Base-by-base conservation (phyloP, 2,113 vertebrate genomes). In the Oncorhynchus masou region DNA sequence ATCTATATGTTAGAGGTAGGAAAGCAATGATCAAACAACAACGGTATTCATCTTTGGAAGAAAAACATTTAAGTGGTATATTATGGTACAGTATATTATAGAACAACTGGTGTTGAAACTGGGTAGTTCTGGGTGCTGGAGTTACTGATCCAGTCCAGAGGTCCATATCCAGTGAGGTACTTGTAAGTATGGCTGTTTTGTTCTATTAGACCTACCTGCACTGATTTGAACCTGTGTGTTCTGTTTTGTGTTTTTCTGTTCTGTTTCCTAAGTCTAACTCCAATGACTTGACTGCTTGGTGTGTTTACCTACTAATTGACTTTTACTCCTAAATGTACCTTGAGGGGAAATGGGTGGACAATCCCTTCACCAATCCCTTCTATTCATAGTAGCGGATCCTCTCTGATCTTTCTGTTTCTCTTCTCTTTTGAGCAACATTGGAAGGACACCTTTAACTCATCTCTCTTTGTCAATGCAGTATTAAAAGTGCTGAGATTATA, bases 1-100 rank as follows among this genome's bases (percentile, higher is more conserved):
- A 99, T 94, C 94, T 99, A 84, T 99, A 99, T 91, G 98, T 99
- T 92, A 97, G 98, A 99, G 98, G 98, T 99, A 99, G 93, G 98
- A 95, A 54, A 90, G 34, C 31, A 0, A 1, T 73, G 76, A 86
- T 85, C 69, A 8, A 54, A 69, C 77, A 34, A 20, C 73, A 80
- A 86, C 87, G 85, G 79, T 57, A 25, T 20, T 70, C 34, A 15
- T 13, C 45, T n/a, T 48, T 70, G 45, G 68, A 22, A 70, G n/a
- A 11, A 68, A 68, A 20, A 20, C 9, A 45, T 45, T 11, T 3
- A 12, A 45, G 39, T 45, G 39, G 9, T 45, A 45, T 45, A 45
- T 11, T 45, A 45, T 45, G 59, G 7, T 22, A 24, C 9, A 7
- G 59, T 62, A 62, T 62, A 69, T 78, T 20, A 45, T 45, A 45